Percentiles rank a stretch among this genome's conserved stretches.
phyloP scores from a whole-genome alignment of 64 coral and sea anemone genomes.

The Actinia tenebrosa region DNA sequence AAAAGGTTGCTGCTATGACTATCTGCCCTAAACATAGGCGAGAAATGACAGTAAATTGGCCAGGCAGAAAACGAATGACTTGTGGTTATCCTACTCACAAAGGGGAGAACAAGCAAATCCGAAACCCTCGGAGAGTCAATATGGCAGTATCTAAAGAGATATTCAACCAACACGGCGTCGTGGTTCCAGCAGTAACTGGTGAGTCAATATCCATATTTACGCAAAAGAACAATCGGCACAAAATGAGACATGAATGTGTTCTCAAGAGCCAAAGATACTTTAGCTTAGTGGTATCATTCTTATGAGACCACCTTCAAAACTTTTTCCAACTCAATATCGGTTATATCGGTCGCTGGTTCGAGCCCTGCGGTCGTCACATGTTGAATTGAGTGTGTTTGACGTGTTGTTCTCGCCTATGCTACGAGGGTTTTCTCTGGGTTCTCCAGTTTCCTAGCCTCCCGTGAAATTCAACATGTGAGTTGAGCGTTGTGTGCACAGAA shows the following conservation, averaged over 20 bases:
- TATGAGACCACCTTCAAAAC: too few relatives aligned
- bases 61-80: conserved; percentile 35
- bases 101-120: conserved; percentile 38
- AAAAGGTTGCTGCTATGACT: conserved; percentile 35
- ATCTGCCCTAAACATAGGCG: conserved; percentile 53
- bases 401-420: too few relatives aligned
- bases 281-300: too few relatives aligned
- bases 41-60: conserved; percentile 29
- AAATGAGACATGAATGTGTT: background rate
- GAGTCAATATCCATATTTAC: background rate
- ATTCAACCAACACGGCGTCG: conserved; percentile 18
- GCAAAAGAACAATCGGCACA: background rate
- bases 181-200: conserved; percentile 42
- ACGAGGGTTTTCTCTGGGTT: too few relatives aligned
- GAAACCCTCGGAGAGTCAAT: conserved; percentile 31
- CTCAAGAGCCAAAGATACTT: background rate
- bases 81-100: conserved; percentile 58
- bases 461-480: too few relatives aligned
- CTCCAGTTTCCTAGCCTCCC: too few relatives aligned
- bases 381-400: too few relatives aligned
- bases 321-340: too few relatives aligned
- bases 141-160: background rate
- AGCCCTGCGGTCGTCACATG: too few relatives aligned
- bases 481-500: too few relatives aligned
- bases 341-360: too few relatives aligned